Evolutionary conservation across 2,797 vertebrate genomes (phyloP).

Genomic region (Craterocephalus amniculus): DNA sequence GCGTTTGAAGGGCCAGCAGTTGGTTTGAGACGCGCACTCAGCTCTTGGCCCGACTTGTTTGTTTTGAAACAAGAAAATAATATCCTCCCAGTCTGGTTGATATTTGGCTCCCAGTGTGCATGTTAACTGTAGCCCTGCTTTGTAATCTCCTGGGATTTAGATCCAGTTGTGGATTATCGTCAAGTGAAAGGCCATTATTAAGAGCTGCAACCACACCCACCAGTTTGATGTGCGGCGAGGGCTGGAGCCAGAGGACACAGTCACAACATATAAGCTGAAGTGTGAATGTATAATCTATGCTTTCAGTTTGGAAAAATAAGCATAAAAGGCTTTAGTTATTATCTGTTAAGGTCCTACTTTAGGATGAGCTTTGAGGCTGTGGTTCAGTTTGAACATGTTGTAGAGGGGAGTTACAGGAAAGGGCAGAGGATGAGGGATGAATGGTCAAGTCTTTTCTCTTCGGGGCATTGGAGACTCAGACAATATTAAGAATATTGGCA

Average conservation of each 20-base stretch:
- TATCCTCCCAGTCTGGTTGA: slow-evolving; percentile 67
- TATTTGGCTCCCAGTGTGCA: slow-evolving; percentile 70
- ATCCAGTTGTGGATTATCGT: slow-evolving; percentile 82
- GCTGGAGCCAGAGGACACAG: slow-evolving; percentile 63
- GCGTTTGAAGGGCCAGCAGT: slow-evolving; percentile 49
- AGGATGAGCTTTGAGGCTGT: slow-evolving; percentile 64
- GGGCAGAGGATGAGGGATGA: slow-evolving; percentile 57
- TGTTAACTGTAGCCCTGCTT: slow-evolving; percentile 76
- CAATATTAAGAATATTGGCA: slow-evolving; percentile 53
- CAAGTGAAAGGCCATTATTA: slow-evolving; percentile 80
- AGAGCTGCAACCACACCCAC: slow-evolving; percentile 55
- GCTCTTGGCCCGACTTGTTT: slow-evolving; percentile 62
- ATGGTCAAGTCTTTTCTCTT: slow-evolving; percentile 63
- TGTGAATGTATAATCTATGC: slow-evolving; percentile 78
- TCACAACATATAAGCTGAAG: slow-evolving; percentile 77
- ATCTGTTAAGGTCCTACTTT: slow-evolving; percentile 70
- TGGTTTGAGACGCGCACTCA: slow-evolving; percentile 46
- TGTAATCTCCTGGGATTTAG: slow-evolving; percentile 83
- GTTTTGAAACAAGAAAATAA: slow-evolving; percentile 59
- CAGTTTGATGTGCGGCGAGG: slow-evolving; percentile 64
- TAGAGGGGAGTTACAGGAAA: slow-evolving; percentile 46
- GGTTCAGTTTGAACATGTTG: slow-evolving; percentile 64
- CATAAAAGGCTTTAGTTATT: slow-evolving; percentile 79
- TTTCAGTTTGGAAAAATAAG: slow-evolving; percentile 77
- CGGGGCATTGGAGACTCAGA: slow-evolving; percentile 61